Evolutionary conservation across 2,888 invertebrate genomes (phyloP), one percentile per base, ranked within the genome.

Genomic region (Graphium colonna): DNA sequence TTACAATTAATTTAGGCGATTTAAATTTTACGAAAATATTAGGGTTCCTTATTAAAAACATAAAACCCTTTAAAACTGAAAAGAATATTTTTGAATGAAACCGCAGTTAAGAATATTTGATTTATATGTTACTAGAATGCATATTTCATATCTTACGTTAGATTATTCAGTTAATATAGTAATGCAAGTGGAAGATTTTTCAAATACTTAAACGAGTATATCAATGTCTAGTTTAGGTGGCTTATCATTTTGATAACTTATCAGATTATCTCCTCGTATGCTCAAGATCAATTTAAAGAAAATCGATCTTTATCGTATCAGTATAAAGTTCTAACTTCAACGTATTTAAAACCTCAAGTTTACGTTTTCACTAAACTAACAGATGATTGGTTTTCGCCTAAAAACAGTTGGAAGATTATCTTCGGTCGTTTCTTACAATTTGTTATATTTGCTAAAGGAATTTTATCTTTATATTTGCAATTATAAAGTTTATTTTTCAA

Each of bases 211-310:
- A n/a, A n/a, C n/a, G n/a, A n/a, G n/a, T n/a, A n/a, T n/a, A n/a
- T 33, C 18, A 51, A 52, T 56, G 26, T 60, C 58, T 54, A 40
- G 26, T 28, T 59, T 55, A 39, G 52, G 15, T 61, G 60, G 61
- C 31, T 41, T 12, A 45, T 53, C 47, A 31, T 57, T 45, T 26
- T 43, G 50, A 28, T 33, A 33, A 3, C 57, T 60, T 65, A 65
- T 64, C 62, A 55, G 60, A 64, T 62, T 61, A 62, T 54, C 58
- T 56, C 17, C 31, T 41, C 44, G 10, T 18, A 17, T 42, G 17
- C 48, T 36, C 21, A n/a, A 50, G 13, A 51, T 43, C 36, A 31
- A 9, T 13, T 3, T 56, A 50, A 49, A 12, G 13, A 5, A 60
- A 39, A 41, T 58, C 56, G 10, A 21, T 52, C 51, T 47, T 44